phyloP scores from a whole-genome alignment of 2,113 vertebrate species.

The Siniperca chuatsi region DNA sequence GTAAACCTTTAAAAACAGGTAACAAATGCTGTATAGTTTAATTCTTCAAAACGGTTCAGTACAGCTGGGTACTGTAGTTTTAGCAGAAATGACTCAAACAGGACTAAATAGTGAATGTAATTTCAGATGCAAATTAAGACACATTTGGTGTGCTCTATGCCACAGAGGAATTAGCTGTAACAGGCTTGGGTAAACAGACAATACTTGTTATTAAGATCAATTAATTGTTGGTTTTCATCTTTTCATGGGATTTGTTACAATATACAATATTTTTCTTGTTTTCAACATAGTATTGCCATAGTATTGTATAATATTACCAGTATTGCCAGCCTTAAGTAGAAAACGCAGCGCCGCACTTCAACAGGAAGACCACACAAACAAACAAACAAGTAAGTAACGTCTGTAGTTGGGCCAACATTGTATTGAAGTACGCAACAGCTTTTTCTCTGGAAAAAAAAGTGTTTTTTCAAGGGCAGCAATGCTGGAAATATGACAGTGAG shows the following conservation, averaged over 20 bases:
- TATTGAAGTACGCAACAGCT: too few relatives aligned
- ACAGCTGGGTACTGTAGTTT: not conserved
- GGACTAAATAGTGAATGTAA: not conserved
- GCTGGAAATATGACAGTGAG: too few relatives aligned
- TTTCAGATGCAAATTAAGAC: not conserved
- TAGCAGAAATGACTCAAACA: not conserved
- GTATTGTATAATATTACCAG: too few relatives aligned
- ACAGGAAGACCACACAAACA: too few relatives aligned
- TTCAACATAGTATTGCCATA: too few relatives aligned
- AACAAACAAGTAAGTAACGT: too few relatives aligned
- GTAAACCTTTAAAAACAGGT: not conserved
- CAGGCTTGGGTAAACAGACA: not conserved
- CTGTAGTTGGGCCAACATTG: too few relatives aligned
- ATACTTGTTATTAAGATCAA: not conserved
- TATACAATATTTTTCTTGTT: not conserved
- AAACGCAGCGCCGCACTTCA: too few relatives aligned
- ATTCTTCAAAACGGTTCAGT: not conserved
- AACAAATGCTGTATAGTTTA: not conserved
- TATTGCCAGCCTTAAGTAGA: not conserved
- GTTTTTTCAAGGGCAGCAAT: too few relatives aligned
- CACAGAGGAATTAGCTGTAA: too few relatives aligned
- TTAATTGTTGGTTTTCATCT: not conserved
- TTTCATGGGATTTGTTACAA: not conserved
- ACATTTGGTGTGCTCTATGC: not conserved
- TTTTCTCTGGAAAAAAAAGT: too few relatives aligned